Evolutionary conservation across 2,797 vertebrate genomes (phyloP).

Genomic region (Fringilla coelebs): DNA sequence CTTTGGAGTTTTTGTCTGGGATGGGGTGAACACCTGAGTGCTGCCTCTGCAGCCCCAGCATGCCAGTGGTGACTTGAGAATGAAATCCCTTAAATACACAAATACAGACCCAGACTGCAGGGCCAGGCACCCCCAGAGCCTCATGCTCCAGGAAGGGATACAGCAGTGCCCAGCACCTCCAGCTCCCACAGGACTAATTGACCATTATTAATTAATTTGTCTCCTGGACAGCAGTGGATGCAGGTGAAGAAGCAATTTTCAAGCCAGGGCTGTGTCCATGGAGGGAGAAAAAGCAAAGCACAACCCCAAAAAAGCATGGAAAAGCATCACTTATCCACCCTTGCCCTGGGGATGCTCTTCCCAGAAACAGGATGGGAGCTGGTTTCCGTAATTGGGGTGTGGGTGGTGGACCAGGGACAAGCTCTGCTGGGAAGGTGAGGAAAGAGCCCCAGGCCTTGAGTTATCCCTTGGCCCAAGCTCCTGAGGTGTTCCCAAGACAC

Average conservation of each 20-base stretch:
- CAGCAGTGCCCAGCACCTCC: not conserved
- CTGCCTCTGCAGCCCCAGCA: not conserved
- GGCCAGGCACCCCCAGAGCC: not conserved
- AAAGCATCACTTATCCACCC: not conserved
- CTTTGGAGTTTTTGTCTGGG: not conserved
- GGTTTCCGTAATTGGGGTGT: accelerated
- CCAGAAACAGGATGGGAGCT: not conserved
- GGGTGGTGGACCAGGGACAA: accelerated
- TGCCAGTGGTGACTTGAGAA: not conserved
- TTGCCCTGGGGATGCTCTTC: not conserved
- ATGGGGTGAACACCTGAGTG: accelerated
- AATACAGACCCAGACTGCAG: not conserved
- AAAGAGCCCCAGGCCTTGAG: not conserved
- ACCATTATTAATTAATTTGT: not conserved
- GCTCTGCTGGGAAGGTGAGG: not conserved
- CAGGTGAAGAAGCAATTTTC: slow-evolving; percentile 23
- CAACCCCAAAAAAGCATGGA: not conserved
- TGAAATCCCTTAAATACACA: not conserved
- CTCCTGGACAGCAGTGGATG: not conserved
- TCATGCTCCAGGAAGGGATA: not conserved
- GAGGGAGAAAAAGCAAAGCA: not conserved
- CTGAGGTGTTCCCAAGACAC: not conserved
- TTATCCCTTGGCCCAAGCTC: not conserved
- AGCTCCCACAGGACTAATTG: not conserved
- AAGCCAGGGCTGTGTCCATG: not conserved